Base-by-base conservation (phyloP, 2,888 invertebrate genomes). In the Diarsia dahlii region DNA sequence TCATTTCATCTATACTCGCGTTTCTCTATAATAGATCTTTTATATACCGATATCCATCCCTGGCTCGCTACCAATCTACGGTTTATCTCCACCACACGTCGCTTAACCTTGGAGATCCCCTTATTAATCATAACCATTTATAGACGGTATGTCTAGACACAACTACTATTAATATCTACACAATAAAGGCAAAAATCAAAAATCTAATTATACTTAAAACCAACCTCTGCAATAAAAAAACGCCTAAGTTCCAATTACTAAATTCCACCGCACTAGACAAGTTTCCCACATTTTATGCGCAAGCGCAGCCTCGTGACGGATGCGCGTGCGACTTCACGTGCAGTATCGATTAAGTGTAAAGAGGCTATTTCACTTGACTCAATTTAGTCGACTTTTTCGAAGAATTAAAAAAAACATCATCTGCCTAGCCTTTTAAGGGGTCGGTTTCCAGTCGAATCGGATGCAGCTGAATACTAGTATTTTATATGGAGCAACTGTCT, bases 281-380 rank as follows among this genome's bases (percentile, higher is more conserved):
- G 50, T 60, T 60, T 63, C 50, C 13, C 39, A 71, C 64, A 71
- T 74, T 50, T 23, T 56, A 72, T 56, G 72, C 72, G 82, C 82
- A 77, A 58, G 52, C 46, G 82, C 48, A 28, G 80, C 87, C 76
- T 48, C 74, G 85, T 85, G 82, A 73, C 54, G 52, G 28, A 28
- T 56, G 52, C 82, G 79, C 85, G 76, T 84, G 87, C 18, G 5
- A 48, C n/a, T 50, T 81, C 87, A 83, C 85, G 85, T 87, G 85
- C 65, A 23, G 12, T 58, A 64, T 70, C 72, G 63, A 81, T 83
- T 70, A 39, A 78, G 8, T 50, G 18, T 56, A 72, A 46, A 34
- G 28, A 6, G 20, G 28, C 3, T 69, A 2, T 13, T 65, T 4
- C 69, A 69, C 45, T 20, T 9, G 34, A 13, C 15, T 50, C n/a